phyloP scores from a whole-genome alignment of 1,140 invertebrate species.

The Apis cerana region DNA sequence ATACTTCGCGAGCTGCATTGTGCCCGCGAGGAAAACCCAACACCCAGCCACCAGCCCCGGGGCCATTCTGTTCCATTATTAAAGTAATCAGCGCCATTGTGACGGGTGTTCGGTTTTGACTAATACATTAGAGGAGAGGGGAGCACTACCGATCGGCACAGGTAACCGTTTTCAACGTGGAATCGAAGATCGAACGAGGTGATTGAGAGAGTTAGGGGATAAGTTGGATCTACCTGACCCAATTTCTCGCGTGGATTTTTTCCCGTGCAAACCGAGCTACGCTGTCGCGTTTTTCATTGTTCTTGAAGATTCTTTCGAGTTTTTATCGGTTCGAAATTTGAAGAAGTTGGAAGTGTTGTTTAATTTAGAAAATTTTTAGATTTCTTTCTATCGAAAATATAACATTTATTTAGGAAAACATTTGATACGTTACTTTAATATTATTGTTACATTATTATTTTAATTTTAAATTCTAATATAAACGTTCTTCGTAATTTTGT shows the following conservation, averaged over 20 bases:
- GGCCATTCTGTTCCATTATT: conserved; percentile 79
- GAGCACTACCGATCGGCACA: conserved; percentile 45
- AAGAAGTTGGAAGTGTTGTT: no score
- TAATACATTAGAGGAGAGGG: conserved; percentile 68
- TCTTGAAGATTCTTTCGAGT: no score
- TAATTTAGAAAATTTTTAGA: no score
- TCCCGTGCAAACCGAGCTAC: no score
- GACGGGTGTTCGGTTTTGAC: conserved; percentile 77
- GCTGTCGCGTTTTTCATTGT: no score
- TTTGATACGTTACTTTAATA: no score
- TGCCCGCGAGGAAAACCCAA: conserved; percentile 75
- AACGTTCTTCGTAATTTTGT: no score
- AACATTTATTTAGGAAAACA: no score
- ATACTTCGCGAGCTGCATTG: conserved; percentile 78
- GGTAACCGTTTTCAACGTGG: conserved; percentile 40
- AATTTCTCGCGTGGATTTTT: not conserved
- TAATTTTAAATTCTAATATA: no score
- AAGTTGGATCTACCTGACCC: conserved; percentile 10
- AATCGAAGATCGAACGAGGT: conserved; percentile 18
- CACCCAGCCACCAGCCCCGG: conserved; percentile 75
- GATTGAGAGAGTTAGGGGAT: not conserved
- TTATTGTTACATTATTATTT: no score
- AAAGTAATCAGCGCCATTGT: conserved; percentile 80
- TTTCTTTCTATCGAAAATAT: no score
- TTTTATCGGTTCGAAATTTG: no score